These are phyloP conservation scores for Meloidogyne floridensis DNA, from an alignment of 1,140 invertebrate species.

Conservation along the genomic window DNA sequence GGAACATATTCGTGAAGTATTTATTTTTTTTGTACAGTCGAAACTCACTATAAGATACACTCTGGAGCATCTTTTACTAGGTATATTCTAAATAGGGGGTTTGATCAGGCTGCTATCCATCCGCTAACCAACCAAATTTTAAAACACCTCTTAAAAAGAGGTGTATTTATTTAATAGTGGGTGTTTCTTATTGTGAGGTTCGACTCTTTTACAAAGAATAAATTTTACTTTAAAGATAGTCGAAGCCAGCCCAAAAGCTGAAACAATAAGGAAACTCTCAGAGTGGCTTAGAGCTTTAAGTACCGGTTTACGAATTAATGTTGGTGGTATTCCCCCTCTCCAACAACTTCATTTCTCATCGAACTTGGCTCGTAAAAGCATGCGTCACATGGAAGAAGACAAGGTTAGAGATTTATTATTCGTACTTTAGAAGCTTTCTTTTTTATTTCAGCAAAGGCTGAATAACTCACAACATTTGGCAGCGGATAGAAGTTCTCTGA, in stretches of 20 bases:
- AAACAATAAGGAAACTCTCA: slow-evolving; percentile 78
- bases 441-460: neutral
- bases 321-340: slow-evolving; percentile 73
- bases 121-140: no score
- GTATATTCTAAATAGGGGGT: no score
- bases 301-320: slow-evolving; percentile 79
- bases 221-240: slow-evolving; percentile 69
- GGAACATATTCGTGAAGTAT: slow-evolving; percentile 12
- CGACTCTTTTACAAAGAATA: neutral
- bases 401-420: neutral
- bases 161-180: no score
- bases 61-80: no score
- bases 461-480: neutral
- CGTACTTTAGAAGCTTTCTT: neutral
- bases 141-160: no score
- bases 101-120: no score
- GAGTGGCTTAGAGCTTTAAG: slow-evolving; percentile 79
- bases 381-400: slow-evolving; percentile 12
- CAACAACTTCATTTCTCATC: slow-evolving; percentile 79
- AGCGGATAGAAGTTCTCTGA: slow-evolving; percentile 29
- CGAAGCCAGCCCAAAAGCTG: slow-evolving; percentile 77
- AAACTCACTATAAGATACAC: no score
- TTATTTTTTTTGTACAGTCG: no score
- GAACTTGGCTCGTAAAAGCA: slow-evolving; percentile 4
- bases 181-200: no score